Evolutionary conservation across 2,888 invertebrate genomes (phyloP).

Genomic region (Pomacea canaliculata): DNA sequence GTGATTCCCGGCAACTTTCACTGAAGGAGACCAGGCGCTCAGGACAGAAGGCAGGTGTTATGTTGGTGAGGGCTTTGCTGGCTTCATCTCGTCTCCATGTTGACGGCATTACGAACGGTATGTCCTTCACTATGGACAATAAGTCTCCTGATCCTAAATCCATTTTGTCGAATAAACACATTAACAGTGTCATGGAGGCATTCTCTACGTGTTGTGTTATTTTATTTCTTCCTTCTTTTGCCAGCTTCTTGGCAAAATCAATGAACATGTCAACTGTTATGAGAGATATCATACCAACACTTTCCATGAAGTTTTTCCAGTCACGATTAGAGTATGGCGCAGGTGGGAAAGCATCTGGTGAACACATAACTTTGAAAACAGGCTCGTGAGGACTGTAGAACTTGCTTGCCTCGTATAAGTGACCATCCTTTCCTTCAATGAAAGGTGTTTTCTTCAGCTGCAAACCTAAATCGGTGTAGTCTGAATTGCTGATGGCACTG

Average conservation of each 20-base stretch:
- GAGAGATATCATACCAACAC: conserved; percentile 29
- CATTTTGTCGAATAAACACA: conserved; percentile 20
- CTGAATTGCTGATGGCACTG: conserved; percentile 10
- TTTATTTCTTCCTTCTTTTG: conserved; percentile 9
- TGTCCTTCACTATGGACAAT: conserved; percentile 15
- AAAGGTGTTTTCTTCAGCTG: conserved; percentile 35
- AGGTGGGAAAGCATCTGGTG: conserved; percentile 41
- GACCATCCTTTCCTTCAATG: conserved; percentile 36
- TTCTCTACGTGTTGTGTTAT: conserved; percentile 15
- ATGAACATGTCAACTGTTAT: conserved; percentile 33
- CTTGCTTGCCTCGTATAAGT: conserved; percentile 34
- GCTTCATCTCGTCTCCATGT: not conserved
- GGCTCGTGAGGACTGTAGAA: conserved; percentile 45
- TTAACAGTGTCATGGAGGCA: conserved; percentile 26
- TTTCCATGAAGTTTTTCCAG: conserved; percentile 30
- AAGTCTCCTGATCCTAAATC: conserved; percentile 9
- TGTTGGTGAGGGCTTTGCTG: not conserved
- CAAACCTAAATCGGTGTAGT: conserved; percentile 12
- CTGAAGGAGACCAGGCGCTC: conserved; percentile 12
- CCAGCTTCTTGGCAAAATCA: conserved; percentile 32
- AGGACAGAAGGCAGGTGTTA: conserved; percentile 14
- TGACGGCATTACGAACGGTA: conserved; percentile 29
- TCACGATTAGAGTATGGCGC: not conserved
- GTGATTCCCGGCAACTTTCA: conserved; percentile 6
- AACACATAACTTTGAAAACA: conserved; percentile 44